Conservation (phyloP, 2,888 invertebrate genomes). For the Craniophora ligustri region DNA sequence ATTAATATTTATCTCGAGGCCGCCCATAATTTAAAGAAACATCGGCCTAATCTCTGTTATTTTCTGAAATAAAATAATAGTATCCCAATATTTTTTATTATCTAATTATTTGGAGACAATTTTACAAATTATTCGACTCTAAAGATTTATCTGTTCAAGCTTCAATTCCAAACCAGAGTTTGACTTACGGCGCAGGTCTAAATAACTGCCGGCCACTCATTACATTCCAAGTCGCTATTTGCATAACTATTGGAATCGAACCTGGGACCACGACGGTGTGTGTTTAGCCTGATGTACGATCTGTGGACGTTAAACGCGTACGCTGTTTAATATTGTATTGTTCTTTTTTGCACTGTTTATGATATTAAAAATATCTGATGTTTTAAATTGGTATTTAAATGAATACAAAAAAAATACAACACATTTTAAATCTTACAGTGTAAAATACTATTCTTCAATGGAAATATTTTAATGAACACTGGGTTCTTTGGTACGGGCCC, state of each 20-base stretch:
- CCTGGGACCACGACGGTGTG: constrained; percentile 75
- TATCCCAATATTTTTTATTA: too few species aligned
- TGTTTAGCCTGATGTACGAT: constrained; percentile 85
- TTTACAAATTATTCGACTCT: constrained; percentile 55
- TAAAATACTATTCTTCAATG: too few species aligned
- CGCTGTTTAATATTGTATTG: constrained; percentile 64
- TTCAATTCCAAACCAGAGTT: constrained; percentile 80
- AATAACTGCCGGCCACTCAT: constrained; percentile 87
- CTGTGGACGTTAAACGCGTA: constrained; percentile 80
- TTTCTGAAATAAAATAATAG: too few species aligned
- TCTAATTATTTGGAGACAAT: not conserved
- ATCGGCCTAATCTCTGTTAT: too few species aligned
- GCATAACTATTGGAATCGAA: constrained; percentile 88
- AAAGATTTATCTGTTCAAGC: constrained; percentile 52
- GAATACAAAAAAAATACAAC: not conserved
- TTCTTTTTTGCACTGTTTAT: constrained; percentile 48
- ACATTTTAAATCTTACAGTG: not conserved
- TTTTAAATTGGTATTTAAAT: too few species aligned
- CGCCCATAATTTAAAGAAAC: too few species aligned
- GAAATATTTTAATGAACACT: too few species aligned
- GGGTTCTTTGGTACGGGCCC: too few species aligned
- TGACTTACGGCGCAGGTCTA: constrained; percentile 86
- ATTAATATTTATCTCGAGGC: too few species aligned
- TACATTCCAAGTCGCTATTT: constrained; percentile 85
- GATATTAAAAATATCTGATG: not conserved